Percentiles rank a stretch among this genome's conserved stretches.
phyloP scores from a whole-genome alignment of 2,113 vertebrate genomes.

The Bombycilla garrulus region DNA sequence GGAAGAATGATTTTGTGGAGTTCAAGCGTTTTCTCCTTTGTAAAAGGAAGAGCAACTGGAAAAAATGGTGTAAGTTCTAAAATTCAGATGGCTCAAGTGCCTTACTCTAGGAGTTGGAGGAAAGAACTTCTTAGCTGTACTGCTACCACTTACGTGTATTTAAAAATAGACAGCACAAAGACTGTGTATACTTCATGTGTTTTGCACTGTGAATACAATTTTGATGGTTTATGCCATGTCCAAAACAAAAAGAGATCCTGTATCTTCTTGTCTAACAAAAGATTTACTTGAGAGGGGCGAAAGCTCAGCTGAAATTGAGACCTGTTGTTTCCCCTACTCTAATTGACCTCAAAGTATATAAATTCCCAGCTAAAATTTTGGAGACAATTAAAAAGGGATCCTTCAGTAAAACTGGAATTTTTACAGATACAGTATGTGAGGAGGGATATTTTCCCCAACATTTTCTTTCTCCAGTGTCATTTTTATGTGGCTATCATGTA shows the following conservation, averaged over 20 bases:
- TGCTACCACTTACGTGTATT: not conserved
- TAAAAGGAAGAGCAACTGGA: conserved; percentile 3
- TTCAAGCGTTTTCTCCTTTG: not conserved
- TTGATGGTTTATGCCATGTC: not conserved
- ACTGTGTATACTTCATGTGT: not conserved
- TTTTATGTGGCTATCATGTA: conserved; percentile 52
- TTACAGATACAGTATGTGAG: not conserved
- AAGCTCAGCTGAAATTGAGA: not conserved
- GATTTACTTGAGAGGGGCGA: not conserved
- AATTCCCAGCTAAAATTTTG: not conserved
- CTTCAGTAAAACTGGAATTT: not conserved
- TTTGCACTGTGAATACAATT: not conserved
- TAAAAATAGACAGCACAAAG: conserved; percentile 2
- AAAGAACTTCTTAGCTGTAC: conserved; percentile 12
- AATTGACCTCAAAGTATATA: not conserved
- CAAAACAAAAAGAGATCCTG: not conserved
- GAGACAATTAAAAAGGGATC: not conserved
- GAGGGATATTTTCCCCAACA: not conserved
- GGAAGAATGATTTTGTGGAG: not conserved
- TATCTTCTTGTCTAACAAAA: conserved; percentile 16
- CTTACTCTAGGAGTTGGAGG: not conserved
- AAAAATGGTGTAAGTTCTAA: conserved; percentile 7
- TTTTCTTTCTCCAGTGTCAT: conserved; percentile 12
- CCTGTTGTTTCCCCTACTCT: not conserved
- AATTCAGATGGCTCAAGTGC: not conserved